Base-by-base conservation (phyloP, 2,797 vertebrate genomes). In the Scolopax bukidnonensis region DNA sequence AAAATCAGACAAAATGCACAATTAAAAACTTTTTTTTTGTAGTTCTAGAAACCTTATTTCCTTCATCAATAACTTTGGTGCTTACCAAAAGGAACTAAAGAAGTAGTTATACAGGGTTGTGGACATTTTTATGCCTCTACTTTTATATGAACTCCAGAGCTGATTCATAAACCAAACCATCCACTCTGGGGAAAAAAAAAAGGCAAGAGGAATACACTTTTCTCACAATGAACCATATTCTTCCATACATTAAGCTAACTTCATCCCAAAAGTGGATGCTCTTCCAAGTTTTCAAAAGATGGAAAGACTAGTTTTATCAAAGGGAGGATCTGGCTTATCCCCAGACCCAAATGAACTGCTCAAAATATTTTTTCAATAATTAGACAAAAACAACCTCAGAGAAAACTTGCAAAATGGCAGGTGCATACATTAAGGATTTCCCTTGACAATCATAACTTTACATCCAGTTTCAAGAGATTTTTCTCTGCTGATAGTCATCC, bases 301-400 rank as follows among this genome's bases (percentile, higher is more conserved):
- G 23, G 74, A 90, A 84, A 94, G 59, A 70, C 6, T 25, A 61
- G 38, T 77, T 87, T 91, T 92, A 96, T 82, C 86, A 86, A 96
- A 90, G 57, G 56, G 17, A 73, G 38, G 45, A 28, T 36, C 45
- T 74, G 32, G 80, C 54, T 78, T 89, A 32, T 0, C 16, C 4
- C 4, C 36, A 36, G 36, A 36, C 36, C 36, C 36, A 36, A 87
- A 73, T 51, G 60, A 79, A 84, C 61, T 59, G 73, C 87, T 85
- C 48, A 70, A 95, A 97, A 77, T 85, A 96, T 15, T 47, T 89
- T 95, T 89, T 94, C 92, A 96, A 59, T 76, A 95, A 94, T 90
- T 88, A 85, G 53, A 50, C 77, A 92, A 88, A 95, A 87, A 40
- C 4, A 74, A 61, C 61, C 68, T 84, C 45, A 24, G 61, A 59